Evolutionary conservation across 2,888 invertebrate genomes (phyloP).

Genomic region (Rotaria macrura): DNA sequence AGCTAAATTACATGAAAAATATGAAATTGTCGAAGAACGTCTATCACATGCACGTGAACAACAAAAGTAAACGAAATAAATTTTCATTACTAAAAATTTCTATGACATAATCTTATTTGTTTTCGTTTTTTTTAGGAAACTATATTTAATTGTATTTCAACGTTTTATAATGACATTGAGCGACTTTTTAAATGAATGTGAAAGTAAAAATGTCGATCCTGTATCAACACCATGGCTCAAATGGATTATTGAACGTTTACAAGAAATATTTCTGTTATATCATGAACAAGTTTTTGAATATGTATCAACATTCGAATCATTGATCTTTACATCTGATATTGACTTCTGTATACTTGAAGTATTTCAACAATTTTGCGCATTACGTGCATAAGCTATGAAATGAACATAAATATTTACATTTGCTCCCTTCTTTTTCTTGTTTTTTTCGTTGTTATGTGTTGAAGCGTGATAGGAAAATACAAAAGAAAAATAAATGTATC

Average conservation of each 20-base stretch:
- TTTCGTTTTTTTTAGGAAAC: not conserved
- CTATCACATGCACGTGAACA: constrained; percentile 10
- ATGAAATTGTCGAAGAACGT: constrained; percentile 15
- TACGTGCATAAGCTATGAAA: constrained; percentile 59
- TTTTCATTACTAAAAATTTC: too few relatives aligned
- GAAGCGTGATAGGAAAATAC: not conserved
- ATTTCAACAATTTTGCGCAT: constrained; percentile 89
- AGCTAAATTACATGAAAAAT: constrained; percentile 13
- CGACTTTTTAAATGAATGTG: constrained; percentile 82
- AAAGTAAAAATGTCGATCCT: constrained; percentile 74
- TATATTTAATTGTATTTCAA: constrained; percentile 46
- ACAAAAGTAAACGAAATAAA: not conserved
- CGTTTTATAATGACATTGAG: constrained; percentile 93
- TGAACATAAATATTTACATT: not conserved
- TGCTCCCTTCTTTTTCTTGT: not conserved
- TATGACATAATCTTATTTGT: too few relatives aligned
- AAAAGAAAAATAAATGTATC: not conserved
- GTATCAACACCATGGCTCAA: constrained; percentile 88
- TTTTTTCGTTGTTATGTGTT: not conserved
- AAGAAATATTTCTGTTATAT: constrained; percentile 89
- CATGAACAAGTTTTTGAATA: constrained; percentile 93
- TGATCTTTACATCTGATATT: constrained; percentile 87
- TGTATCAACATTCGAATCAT: constrained; percentile 80
- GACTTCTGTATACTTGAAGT: constrained; percentile 89
- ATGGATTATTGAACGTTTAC: constrained; percentile 83